Evolutionary conservation across 2,113 vertebrate genomes (phyloP), one percentile per base, ranked within the genome.

Genomic region (Calyptommatus sinebrachiatus): DNA sequence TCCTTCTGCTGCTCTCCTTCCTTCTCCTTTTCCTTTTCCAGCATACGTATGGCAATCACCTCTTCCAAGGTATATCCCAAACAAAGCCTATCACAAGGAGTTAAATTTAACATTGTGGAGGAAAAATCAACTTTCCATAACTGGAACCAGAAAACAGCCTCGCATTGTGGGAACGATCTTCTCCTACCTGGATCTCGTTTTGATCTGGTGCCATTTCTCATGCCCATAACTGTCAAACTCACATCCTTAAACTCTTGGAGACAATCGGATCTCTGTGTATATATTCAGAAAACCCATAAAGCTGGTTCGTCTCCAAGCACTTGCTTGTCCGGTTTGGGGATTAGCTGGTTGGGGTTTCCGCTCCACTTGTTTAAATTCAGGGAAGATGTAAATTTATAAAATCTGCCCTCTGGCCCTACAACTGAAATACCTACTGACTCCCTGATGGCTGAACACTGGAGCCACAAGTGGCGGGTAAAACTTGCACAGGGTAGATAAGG

Each of bases 281-380:
- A 48, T 50, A 18, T 50, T 50, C 12, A 85, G 73, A 63, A 73
- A 68, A 48, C 45, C 28, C 57, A 35, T 18, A n/a, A 2, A 1
- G 35, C 35, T 74, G 77, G 78, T 68, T 14, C 9, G 0, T 4
- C 2, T 22, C 85, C 29, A 62, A 14, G 60, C 22, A 35, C 73
- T 72, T 41, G 29, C 81, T 22, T 71, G 4, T 29, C 76, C 28
- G 76, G 72, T 79, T 78, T 75, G 68, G 0, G 8, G 82, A 66
- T 85, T 60, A 86, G 69, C 62, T 8, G 29, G 0, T 3, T 8
- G 24, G 69, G 45, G 20, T 86, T 89, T 88, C 77, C 73, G 76
- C 81, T 18, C 6, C 8, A 7, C 62, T 18, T 63, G 5, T 71
- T 86, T 78, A 82, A 71, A 45, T 70, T 78, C 69, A 60, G 80